Conservation (phyloP, 2,113 vertebrate species). For the Callaeas wilsoni region DNA sequence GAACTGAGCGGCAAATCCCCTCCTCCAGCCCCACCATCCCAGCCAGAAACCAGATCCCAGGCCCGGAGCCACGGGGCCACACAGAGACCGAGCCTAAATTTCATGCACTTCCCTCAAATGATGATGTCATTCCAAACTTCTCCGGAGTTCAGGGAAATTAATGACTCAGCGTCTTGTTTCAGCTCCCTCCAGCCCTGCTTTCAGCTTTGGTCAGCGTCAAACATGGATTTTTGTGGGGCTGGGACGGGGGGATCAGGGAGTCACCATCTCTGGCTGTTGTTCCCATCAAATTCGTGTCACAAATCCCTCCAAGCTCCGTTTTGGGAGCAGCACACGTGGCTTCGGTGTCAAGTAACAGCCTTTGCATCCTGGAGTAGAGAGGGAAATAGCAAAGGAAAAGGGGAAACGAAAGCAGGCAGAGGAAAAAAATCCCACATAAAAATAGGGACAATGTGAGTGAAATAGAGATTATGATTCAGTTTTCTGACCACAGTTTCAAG, state of each 20-base stretch:
- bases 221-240: neutral
- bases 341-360: neutral
- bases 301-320: neutral
- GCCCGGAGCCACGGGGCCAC: neutral
- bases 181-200: neutral
- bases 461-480: slow-evolving; percentile 15
- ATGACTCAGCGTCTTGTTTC: slow-evolving; percentile 27
- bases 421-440: neutral
- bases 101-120: neutral
- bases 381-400: slow-evolving; percentile 47
- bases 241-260: neutral
- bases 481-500: slow-evolving; percentile 18
- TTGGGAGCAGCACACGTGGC: neutral
- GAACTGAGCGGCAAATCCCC: neutral
- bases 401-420: slow-evolving; percentile 41
- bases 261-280: neutral
- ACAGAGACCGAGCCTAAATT: neutral
- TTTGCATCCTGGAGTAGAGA: neutral
- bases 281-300: neutral
- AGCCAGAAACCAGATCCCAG: neutral
- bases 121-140: slow-evolving; percentile 30
- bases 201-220: slow-evolving; percentile 4
- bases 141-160: neutral
- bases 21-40: neutral
- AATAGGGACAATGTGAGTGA: slow-evolving; percentile 6